Evolutionary conservation across 2,113 vertebrate genomes (phyloP).

Genomic region (Xiphophorus couchianus): DNA sequence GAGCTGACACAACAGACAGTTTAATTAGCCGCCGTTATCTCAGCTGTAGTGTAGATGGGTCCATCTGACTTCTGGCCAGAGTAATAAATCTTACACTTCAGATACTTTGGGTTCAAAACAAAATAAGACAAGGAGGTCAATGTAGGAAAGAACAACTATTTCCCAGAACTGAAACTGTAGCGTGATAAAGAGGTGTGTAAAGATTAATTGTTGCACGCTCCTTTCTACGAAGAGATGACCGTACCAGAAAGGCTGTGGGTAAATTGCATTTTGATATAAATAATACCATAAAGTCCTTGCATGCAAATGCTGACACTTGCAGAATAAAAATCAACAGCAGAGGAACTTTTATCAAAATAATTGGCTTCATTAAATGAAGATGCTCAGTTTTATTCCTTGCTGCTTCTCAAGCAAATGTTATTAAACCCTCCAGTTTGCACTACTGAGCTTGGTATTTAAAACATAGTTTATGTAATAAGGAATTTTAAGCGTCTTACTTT

Average conservation of each 20-base stretch:
- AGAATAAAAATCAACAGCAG: not conserved
- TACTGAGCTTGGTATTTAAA: not conserved
- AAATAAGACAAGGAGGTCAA: not conserved
- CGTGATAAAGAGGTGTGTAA: not conserved
- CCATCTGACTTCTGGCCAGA: constrained; percentile 29
- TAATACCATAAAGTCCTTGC: not conserved
- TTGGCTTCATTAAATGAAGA: no score
- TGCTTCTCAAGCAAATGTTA: not conserved
- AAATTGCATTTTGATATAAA: not conserved
- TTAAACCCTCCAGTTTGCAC: not conserved
- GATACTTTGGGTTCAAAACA: constrained; percentile 3
- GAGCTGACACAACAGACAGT: constrained; percentile 44
- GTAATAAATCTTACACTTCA: constrained; percentile 13
- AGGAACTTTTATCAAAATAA: not conserved
- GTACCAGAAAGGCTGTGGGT: not conserved
- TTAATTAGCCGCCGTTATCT: constrained; percentile 55
- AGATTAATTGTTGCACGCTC: not conserved
- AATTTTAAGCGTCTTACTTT: not conserved
- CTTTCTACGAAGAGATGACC: not conserved
- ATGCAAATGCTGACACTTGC: not conserved
- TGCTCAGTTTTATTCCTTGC: no score
- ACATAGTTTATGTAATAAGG: not conserved
- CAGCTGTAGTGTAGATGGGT: constrained; percentile 17
- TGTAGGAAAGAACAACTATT: not conserved
- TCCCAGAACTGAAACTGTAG: not conserved